Conservation (phyloP, 1,140 invertebrate species). For the Nymphalis io region DNA sequence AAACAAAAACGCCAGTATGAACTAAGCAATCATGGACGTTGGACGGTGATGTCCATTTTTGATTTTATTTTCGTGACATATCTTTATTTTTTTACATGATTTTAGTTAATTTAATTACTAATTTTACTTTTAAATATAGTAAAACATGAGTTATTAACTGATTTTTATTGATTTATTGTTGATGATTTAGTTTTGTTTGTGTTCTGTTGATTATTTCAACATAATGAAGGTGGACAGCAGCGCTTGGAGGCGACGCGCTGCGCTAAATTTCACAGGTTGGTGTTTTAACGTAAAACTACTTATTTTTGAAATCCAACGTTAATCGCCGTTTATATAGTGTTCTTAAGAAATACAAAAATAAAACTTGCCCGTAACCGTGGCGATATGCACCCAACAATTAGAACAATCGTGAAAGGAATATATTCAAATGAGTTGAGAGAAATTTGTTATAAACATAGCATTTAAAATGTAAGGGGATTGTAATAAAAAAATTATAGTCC, state of each 20-base stretch:
- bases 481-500: background rate
- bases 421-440: conserved; percentile 19
- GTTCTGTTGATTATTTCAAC: conserved; percentile 66
- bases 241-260: conserved; percentile 65
- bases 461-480: background rate
- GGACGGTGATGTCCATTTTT: conserved; percentile 53
- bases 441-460: conserved; percentile 19
- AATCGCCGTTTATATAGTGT: background rate
- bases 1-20: conserved; percentile 14
- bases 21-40: conserved; percentile 47
- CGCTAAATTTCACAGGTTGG: conserved; percentile 61
- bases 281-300: conserved; percentile 4
- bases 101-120: conserved; percentile 57
- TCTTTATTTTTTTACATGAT: conserved; percentile 48
- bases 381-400: conserved; percentile 1
- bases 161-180: conserved; percentile 44
- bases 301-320: background rate
- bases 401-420: conserved; percentile 32
- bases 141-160: conserved; percentile 60
- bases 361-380: background rate
- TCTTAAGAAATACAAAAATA: background rate
- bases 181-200: conserved; percentile 54
- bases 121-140: conserved; percentile 43
- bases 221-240: conserved; percentile 70
- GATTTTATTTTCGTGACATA: conserved; percentile 63